phyloP scores from a whole-genome alignment of 64 coral and sea anemone species.

The Pachyseris speciosa region DNA sequence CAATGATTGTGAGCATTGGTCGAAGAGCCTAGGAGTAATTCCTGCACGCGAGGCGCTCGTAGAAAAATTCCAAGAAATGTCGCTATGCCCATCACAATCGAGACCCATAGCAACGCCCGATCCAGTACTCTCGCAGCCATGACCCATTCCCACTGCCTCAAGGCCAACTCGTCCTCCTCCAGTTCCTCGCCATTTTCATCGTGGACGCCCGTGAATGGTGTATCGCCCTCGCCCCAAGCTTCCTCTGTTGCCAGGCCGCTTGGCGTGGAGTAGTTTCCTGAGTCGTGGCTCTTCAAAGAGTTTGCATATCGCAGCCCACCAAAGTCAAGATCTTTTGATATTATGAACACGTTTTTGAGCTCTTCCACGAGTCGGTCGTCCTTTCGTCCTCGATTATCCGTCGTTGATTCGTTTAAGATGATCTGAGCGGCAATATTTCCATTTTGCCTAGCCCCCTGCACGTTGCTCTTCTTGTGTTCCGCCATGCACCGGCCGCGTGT shows the following conservation, averaged over 20 bases:
- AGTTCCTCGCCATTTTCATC: slow-evolving; percentile 78
- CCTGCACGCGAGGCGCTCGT: slow-evolving; percentile 62
- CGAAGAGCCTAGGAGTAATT: not conserved
- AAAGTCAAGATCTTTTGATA: slow-evolving; percentile 1
- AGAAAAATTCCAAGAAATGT: slow-evolving; percentile 76
- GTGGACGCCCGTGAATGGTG: slow-evolving; percentile 19
- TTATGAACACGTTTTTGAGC: slow-evolving; percentile 29
- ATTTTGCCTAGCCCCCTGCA: not conserved
- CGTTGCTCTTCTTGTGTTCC: not conserved
- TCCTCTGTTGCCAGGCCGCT: not conserved
- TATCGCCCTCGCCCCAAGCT: not conserved
- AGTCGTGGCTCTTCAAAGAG: not conserved
- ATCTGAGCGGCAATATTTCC: not conserved
- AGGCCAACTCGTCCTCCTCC: slow-evolving; percentile 56
- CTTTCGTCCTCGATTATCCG: not conserved
- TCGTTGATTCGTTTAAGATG: not conserved
- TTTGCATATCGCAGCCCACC: slow-evolving; percentile 1
- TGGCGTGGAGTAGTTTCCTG: not conserved
- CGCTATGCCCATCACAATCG: slow-evolving; percentile 39
- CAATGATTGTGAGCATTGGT: too few species aligned
- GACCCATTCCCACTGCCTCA: slow-evolving; percentile 80
- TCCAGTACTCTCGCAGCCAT: slow-evolving; percentile 77
- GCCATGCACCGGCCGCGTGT: not conserved
- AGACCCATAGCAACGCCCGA: slow-evolving; percentile 74
- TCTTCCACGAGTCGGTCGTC: slow-evolving; percentile 74